These are phyloP conservation scores for Gavia stellata DNA, from an alignment of 2,113 vertebrate species.

Conservation along the genomic window DNA sequence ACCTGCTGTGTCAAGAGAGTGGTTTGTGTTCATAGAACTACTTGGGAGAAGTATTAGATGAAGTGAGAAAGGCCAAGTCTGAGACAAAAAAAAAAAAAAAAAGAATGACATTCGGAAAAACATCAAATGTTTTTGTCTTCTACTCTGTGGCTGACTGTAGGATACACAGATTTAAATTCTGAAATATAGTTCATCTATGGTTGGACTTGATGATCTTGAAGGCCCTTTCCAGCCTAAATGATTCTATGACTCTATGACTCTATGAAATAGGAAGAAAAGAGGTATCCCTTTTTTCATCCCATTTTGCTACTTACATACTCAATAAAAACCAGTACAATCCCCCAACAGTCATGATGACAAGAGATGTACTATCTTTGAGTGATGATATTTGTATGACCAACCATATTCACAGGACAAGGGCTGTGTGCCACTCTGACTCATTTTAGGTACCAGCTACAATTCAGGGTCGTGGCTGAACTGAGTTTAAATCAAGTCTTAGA, in stretches of 20 bases:
- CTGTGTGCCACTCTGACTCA: not conserved
- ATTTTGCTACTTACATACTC: not conserved
- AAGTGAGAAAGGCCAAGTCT: not conserved
- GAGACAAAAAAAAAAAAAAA: not conserved
- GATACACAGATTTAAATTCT: not conserved
- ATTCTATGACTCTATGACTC: not conserved
- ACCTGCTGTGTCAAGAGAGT: not conserved
- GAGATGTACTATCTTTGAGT: not conserved
- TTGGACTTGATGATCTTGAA: not conserved
- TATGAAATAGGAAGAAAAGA: not conserved
- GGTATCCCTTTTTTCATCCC: not conserved
- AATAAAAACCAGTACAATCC: not conserved
- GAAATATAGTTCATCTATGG: not conserved
- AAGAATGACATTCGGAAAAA: not conserved
- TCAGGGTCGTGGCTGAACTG: not conserved
- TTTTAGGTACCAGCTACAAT: not conserved
- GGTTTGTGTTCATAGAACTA: not conserved
- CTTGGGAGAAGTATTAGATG: not conserved
- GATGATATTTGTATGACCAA: not conserved
- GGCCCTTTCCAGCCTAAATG: not conserved
- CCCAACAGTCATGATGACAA: not conserved
- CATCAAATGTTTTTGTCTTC: not conserved
- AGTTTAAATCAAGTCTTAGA: not conserved
- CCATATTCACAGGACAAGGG: not conserved
- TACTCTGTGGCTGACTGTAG: not conserved